Percentiles rank a stretch among this genome's conserved stretches.
phyloP scores from a whole-genome alignment of 2,797 vertebrate genomes.

The Distichodus sexfasciatus region DNA sequence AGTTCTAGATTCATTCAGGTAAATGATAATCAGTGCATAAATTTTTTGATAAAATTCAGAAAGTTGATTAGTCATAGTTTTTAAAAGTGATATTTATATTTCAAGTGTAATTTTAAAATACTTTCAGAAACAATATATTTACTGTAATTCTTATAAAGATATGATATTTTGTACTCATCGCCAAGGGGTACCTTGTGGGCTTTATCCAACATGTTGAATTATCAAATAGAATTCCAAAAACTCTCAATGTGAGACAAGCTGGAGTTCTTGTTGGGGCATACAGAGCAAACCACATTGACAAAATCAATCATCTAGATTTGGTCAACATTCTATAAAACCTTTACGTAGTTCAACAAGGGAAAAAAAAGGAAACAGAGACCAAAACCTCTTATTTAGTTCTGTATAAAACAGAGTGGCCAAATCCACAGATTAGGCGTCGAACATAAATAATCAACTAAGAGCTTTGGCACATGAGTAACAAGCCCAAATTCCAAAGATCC shows the following conservation, averaged over 20 bases:
- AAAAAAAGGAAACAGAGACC: neutral
- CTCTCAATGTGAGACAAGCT: conserved; percentile 78
- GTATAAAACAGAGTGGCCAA: neutral
- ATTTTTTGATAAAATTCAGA: conserved; percentile 9
- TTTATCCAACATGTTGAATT: conserved; percentile 12
- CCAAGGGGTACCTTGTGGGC: neutral
- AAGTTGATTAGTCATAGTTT: conserved; percentile 2
- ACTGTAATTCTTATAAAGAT: neutral
- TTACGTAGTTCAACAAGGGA: neutral
- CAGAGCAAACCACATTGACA: conserved; percentile 50
- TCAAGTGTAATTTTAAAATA: conserved; percentile 6
- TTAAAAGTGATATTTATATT: conserved; percentile 6
- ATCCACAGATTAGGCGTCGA: neutral
- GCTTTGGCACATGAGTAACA: conserved; percentile 21
- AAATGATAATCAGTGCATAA: conserved; percentile 1
- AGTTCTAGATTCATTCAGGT: conserved; percentile 37
- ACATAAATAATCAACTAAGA: neutral
- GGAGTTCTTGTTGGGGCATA: conserved; percentile 47
- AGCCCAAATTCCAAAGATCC: neutral
- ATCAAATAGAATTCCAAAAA: conserved; percentile 35
- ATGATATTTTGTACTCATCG: neutral
- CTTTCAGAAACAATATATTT: neutral
- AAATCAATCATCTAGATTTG: conserved; percentile 1
- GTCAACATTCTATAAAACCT: neutral
- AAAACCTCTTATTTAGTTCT: neutral